phyloP scores from a whole-genome alignment of 1,140 invertebrate species.

The Luehdorfia chinensis region DNA sequence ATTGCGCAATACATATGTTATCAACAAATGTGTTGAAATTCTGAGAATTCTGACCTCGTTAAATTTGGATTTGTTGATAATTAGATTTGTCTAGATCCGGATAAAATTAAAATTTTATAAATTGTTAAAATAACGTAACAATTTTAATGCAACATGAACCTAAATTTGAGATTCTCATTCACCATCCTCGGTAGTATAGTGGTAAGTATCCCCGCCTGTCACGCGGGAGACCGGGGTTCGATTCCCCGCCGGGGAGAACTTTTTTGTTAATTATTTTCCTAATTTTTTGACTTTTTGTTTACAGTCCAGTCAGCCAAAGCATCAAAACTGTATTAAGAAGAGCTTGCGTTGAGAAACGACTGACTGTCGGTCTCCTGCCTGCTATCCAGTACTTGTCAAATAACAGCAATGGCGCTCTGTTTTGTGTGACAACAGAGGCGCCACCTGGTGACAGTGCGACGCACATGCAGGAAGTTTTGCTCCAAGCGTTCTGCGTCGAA shows the following conservation, averaged over 20 bases:
- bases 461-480: constrained; percentile 82
- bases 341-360: constrained; percentile 78
- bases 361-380: constrained; percentile 80
- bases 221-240: constrained; percentile 18
- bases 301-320: constrained; percentile 72
- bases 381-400: constrained; percentile 80
- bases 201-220: constrained; percentile 19
- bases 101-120: too few relatives aligned
- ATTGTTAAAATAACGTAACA: too few relatives aligned
- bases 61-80: too few relatives aligned
- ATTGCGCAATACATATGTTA: background rate
- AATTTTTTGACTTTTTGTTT: constrained; percentile 33
- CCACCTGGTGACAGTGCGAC: constrained; percentile 80
- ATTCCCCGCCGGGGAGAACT: constrained; percentile 22
- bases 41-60: too few relatives aligned
- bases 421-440: constrained; percentile 80
- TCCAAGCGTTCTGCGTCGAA: constrained; percentile 84
- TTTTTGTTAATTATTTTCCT: constrained; percentile 20
- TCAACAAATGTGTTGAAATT: constrained; percentile 9
- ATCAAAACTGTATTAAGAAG: constrained; percentile 78
- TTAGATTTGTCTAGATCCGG: too few relatives aligned
- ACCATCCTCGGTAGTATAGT: constrained; percentile 17
- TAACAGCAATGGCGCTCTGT: constrained; percentile 78
- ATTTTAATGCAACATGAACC: too few relatives aligned
- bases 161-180: too few relatives aligned